Base-by-base conservation (phyloP, 53 echinoderm and acorn worm genomes). In the Crossaster papposus region DNA sequence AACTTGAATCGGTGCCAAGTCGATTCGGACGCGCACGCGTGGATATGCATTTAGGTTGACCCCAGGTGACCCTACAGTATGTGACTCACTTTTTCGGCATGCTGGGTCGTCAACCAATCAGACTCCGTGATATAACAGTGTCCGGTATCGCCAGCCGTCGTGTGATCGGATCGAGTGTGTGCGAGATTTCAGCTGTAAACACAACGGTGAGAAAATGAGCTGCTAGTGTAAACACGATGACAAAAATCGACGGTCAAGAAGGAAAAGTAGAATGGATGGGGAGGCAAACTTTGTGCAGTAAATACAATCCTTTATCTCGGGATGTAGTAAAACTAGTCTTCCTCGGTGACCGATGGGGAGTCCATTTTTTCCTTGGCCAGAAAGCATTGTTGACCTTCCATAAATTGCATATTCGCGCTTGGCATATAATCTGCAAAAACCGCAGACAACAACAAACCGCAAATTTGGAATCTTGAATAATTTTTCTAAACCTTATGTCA, bases 71-170 rank as follows among this genome's bases (percentile, higher is more conserved):
- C 87, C 55, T 26, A 17, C 62, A 77, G 24, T 64, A 62, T 13
- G 77, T 87, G 87, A 87, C 87, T 87, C 87, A 87, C 76, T 58
- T 62, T 31, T 85, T 31, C n/a, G 87, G 87, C 77, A 87, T 77
- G 87, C 62, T 75, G 58, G 77, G 87, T 84, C 76, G 54, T 85
- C 73, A 87, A 14, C 87, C 64, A 77, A 87, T 87, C 87, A 87
- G 31, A 87, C 55, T 30, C 29, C 62, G 35, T 33, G 77, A 62
- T 87, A n/a, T n/a, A n/a, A n/a, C n/a, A 77, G 87, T 87, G 53
- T 84, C 72, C 72, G 84, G 30, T 87, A 75, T 87, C 87, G 17
- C 51, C 31, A 55, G n/a, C 54, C 34, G 37, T 30, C 72, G 73
- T 44, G 6, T 44, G 37, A 84, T 72, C 70, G 72, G 51, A 44